Evolutionary conservation across 2,113 vertebrate genomes (phyloP), one percentile per base, ranked within the genome.

Genomic region (Gopherus evgoodei): DNA sequence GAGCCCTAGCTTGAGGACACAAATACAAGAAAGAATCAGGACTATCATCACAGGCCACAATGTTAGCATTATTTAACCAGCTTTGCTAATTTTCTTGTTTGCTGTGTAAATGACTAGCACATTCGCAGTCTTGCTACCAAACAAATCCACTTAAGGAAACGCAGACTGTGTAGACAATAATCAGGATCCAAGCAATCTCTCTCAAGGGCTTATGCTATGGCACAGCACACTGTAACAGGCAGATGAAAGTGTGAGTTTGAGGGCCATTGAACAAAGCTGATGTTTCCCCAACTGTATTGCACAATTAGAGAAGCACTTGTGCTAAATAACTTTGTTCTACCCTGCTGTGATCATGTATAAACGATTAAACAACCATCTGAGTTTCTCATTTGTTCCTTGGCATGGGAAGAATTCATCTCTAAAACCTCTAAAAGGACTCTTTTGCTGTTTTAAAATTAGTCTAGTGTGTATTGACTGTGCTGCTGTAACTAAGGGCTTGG

Each of bases 371-470:
- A 84, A 65, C 62, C 86, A 62, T 47, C 80, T 22, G 93, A 94
- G 50, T 84, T 91, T 85, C 38, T 76, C 89, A 47, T 86, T 93
- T 89, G 78, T 85, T 91, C 83, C 76, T 96, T 91, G 95, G 88
- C 81, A 84, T 47, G 81, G 42, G 75, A 88, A 79, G 31, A 93
- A 47, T 86, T 90, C 3, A 1, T 79, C 72, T 84, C 82, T 76
- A 90, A 84, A 93, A 85, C 8, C 93, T 82, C 22, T 95, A 90
- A 44, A 54, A 21, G 52, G 11, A 42, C 6, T 29, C 3, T 31
- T 38, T 83, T 83, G 47, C 49, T 42, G 21, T 44, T 65, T 35
- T 35, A 84, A 79, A 80, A 79, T 50, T 5, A 29, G 31, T 44
- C 50, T 6, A 57, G 53, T 81, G 38, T 2, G 0, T 2, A 89